Percentiles rank a stretch among this genome's conserved stretches.
These are phyloP conservation scores for Coelopa pilipes DNA, from an alignment of 2,888 invertebrate species.

Conservation along the genomic window DNA sequence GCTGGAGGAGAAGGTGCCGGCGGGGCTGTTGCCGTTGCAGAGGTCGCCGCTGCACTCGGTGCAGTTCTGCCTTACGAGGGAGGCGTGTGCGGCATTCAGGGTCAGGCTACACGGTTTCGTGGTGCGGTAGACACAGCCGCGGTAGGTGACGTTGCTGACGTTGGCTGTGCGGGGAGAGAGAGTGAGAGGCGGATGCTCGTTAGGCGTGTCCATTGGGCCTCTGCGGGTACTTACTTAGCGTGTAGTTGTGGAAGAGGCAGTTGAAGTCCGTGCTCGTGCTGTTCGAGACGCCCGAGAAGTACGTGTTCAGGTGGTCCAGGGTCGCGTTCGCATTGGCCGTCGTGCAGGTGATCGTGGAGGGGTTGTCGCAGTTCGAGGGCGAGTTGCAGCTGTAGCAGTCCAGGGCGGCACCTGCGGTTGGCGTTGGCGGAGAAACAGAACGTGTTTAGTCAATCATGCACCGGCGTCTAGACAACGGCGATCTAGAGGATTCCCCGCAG, in stretches of 20 bases:
- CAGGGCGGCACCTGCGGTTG: constrained; percentile 8
- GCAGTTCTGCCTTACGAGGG: constrained; percentile 42
- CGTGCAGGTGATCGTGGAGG: constrained; percentile 32
- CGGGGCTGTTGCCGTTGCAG: constrained; percentile 55
- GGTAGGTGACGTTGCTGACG: background rate
- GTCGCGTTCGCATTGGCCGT: constrained; percentile 29
- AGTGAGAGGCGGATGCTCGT: background rate
- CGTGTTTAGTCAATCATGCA: too few relatives aligned
- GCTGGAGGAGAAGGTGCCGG: constrained; percentile 55
- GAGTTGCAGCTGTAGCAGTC: constrained; percentile 38
- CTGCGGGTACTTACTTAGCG: constrained; percentile 46
- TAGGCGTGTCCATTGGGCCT: background rate
- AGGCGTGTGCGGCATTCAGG: constrained; percentile 39
- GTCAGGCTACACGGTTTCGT: background rate
- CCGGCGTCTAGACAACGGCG: too few relatives aligned
- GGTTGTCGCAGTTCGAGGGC: constrained; percentile 21
- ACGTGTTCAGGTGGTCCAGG: background rate
- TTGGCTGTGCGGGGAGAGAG: constrained; percentile 10
- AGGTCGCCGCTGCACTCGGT: constrained; percentile 46
- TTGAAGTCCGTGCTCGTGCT: constrained; percentile 40
- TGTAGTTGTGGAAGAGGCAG: constrained; percentile 47
- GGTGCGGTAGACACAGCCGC: constrained; percentile 20
- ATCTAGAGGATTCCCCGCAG: background rate
- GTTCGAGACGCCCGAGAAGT: constrained; percentile 23
- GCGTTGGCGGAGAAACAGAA: too few relatives aligned